Base-by-base conservation (phyloP, 2,113 vertebrate species). In the Colistium nudipinnis region DNA sequence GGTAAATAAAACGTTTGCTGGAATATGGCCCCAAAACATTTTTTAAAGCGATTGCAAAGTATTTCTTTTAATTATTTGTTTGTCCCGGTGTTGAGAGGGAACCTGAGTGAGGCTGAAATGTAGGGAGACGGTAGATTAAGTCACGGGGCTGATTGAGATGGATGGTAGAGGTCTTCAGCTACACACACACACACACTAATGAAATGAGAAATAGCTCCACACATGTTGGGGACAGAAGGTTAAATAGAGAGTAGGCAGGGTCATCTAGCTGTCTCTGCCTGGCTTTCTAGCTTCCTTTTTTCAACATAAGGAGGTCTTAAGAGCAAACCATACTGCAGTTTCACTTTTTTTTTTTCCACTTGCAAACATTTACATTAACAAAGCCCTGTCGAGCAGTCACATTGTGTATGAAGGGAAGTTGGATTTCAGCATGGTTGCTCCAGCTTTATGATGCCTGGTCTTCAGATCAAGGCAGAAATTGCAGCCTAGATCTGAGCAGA, bases 131-230 rank as follows among this genome's bases (percentile, higher is more conserved):
- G 80, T 87, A 87, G 89, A 91, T 91, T 82, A 90, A 90, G 86
- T 90, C 88, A 85, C 56, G 1, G 44, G 69, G 39, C 84, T 90
- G 87, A 91, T 91, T 80, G 87, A 91, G 88, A 92, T 81, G 59
- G 85, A 91, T 91, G 78, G 83, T 48, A 20, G 74, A 72, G 73
- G 64, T 84, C 83, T 66, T 78, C 80, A 39, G 68, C 73, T 53
- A 55, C 64, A 62, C 67, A 78, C 68, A 56, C 76, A 73, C 53
- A 78, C 59, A 67, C 74, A 56, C 83, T 90, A 90, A 90, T 89
- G 80, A 86, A 91, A 92, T 91, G 86, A 92, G 87, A 85, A 87
- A 92, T 87, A 60, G 89, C 81, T 62, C 52, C 69, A 51, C 74
- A 84, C 82, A 74, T 68, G 35, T 57, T 52, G 61, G 74, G 82